Percentiles rank a stretch among this genome's conserved stretches.
Conservation (phyloP, 92 coral and sea anemone genomes). For the Virgularia gustaviana region DNA sequence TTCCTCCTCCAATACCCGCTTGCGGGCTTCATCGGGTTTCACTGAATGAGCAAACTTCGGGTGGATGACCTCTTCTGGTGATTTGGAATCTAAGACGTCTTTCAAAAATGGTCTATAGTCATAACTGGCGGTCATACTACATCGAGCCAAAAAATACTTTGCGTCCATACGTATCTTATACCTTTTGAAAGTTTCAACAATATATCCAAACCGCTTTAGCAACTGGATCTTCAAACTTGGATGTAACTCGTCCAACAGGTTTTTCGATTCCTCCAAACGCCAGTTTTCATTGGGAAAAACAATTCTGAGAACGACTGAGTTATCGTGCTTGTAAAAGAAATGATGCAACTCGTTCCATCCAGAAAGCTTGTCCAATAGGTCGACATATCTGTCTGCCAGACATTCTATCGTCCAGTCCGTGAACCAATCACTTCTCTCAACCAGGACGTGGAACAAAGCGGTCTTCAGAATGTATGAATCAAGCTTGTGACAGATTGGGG, state of each 20-base stretch:
- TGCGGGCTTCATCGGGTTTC: background rate
- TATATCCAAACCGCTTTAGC: background rate
- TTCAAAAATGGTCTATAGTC: background rate
- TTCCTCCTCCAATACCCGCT: background rate
- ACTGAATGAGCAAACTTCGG: background rate
- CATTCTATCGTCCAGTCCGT: conserved; percentile 18
- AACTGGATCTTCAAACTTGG: background rate
- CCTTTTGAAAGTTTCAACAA: background rate
- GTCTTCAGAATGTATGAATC: conserved; percentile 34
- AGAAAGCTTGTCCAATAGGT: conserved; percentile 7
- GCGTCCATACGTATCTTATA: background rate
- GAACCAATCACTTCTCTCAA: conserved; percentile 5
- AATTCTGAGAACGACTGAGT: background rate
- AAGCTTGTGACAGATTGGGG: conserved; percentile 1
- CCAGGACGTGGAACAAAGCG: conserved; percentile 12
- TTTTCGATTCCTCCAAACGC: background rate
- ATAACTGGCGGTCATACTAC: background rate
- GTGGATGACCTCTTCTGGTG: background rate
- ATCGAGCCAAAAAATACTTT: background rate
- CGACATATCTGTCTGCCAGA: conserved; percentile 23
- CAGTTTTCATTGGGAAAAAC: conserved; percentile 18
- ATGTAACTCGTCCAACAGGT: background rate
- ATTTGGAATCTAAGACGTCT: background rate
- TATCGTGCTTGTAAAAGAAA: conserved; percentile 22
- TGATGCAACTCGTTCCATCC: conserved; percentile 29